Evolutionary conservation across 2,888 invertebrate genomes (phyloP), one percentile per base, ranked within the genome.

Genomic region (Adelphocoris suturalis): DNA sequence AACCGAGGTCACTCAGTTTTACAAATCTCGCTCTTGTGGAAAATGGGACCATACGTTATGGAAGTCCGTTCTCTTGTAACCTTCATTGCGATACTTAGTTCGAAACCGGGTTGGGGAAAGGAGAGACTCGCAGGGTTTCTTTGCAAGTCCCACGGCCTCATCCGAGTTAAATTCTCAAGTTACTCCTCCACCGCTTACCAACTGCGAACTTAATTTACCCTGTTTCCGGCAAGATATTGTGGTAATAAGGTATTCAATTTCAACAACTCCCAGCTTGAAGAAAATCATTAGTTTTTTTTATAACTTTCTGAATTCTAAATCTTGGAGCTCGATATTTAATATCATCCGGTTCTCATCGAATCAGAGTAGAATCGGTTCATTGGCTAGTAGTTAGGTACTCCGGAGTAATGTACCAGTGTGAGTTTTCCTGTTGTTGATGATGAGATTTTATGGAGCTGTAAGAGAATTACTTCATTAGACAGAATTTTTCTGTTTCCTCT

Each of bases 81-180:
- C 68, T 68, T 68, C 68, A 68, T 68, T 12, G 11, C 68, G 68
- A 68, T 68, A 68, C 23, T 68, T 23, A 68, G 68, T 23, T 68
- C 23, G 68, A 68, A 68, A 68, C 16, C 61, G 19, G 68, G 68
- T 27, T 68, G 68, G 68, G 68, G 68, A 68, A 68, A 68, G 68
- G 68, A 68, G 19, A 68, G 57, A 19, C 23, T 23, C 23, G 23
- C 23, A 52, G 52, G 52, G 37, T 37, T 52, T 52, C 52, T 52
- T 52, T 19, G 11, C 23, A 23, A 11, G 68, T 68, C 68, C 68
- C 68, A 68, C 68, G 68, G 68, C 68, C 68, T 68, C 68, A 68
- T 68, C 68, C 23, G 13, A 12, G 23, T 52, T 52, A 37, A 37
- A 68, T 68, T 68, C 68, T 68, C 68, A 68, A 23, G 23, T 68